A percentile compares a stretch with the other conserved stretches of the same genome.
Conservation (phyloP, 2,888 invertebrate genomes). For the Cylindroiulus punctatus region DNA sequence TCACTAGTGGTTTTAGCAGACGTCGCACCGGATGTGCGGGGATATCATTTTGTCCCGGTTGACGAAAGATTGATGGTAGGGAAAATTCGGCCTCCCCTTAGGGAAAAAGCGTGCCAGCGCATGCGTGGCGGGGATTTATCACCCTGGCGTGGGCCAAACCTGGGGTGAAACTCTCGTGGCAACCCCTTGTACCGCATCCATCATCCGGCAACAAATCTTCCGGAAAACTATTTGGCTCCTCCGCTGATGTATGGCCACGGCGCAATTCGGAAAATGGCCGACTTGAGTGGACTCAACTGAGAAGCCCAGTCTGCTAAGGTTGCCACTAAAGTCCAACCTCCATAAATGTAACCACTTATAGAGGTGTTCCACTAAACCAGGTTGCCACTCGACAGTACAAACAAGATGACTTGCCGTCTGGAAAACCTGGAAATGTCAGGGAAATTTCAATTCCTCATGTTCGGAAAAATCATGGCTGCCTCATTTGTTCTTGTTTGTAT, state of each 20-base stretch:
- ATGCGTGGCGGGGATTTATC: background rate
- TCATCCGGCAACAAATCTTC: background rate
- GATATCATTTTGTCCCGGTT: slow-evolving; percentile 27
- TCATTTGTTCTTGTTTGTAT: too few relatives aligned
- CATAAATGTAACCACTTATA: too few relatives aligned
- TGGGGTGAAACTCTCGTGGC: background rate
- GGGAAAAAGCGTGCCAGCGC: slow-evolving; percentile 30
- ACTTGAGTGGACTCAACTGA: too few relatives aligned
- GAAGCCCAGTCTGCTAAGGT: too few relatives aligned
- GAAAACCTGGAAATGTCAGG: too few relatives aligned
- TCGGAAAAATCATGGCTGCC: too few relatives aligned
- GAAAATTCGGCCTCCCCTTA: slow-evolving; percentile 23
- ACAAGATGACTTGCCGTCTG: too few relatives aligned
- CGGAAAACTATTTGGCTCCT: background rate
- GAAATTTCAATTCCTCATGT: too few relatives aligned
- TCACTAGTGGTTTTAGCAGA: slow-evolving; percentile 26
- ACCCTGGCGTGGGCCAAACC: background rate
- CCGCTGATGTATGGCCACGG: background rate
- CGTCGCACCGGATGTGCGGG: slow-evolving; percentile 26
- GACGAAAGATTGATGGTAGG: slow-evolving; percentile 41
- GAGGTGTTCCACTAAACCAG: too few relatives aligned
- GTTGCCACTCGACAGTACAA: too few relatives aligned
- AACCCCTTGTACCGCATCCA: background rate
- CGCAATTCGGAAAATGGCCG: too few relatives aligned
- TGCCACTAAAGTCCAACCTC: too few relatives aligned